These are phyloP conservation scores for Dermatemys mawii DNA, from an alignment of 2,113 vertebrate species.

Conservation along the genomic window DNA sequence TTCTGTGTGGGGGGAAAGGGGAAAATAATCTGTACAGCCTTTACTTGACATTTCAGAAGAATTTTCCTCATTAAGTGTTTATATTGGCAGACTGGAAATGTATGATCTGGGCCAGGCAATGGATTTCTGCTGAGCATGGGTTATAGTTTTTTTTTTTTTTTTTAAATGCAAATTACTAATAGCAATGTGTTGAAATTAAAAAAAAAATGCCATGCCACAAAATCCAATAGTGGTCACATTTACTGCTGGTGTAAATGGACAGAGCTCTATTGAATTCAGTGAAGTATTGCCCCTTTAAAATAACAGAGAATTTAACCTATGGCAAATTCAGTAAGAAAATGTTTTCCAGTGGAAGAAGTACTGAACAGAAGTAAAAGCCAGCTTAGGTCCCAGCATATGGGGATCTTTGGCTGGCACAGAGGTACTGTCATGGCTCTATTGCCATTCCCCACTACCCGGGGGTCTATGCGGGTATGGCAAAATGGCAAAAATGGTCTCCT, in stretches of 20 bases:
- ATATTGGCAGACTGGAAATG: slow-evolving; percentile 35
- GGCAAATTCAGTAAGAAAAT: background rate
- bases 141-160: background rate
- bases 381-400: too few relatives aligned
- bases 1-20: background rate
- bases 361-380: background rate
- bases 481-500: too few relatives aligned
- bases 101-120: slow-evolving; percentile 9
- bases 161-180: slow-evolving; percentile 24
- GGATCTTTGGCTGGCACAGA: too few relatives aligned
- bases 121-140: background rate
- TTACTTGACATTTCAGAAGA: slow-evolving; percentile 28
- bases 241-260: background rate
- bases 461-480: too few relatives aligned
- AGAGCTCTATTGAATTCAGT: background rate
- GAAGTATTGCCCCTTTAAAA: fast-evolving
- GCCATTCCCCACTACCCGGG: background rate
- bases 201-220: background rate
- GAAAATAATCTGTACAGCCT: background rate
- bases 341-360: background rate
- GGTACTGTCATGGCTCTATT: background rate
- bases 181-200: background rate
- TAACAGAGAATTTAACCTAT: background rate
- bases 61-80: slow-evolving; percentile 60
- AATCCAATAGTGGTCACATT: background rate